Evolutionary conservation across 2,113 vertebrate genomes (phyloP).

Genomic region (Ammospiza nelsoni): DNA sequence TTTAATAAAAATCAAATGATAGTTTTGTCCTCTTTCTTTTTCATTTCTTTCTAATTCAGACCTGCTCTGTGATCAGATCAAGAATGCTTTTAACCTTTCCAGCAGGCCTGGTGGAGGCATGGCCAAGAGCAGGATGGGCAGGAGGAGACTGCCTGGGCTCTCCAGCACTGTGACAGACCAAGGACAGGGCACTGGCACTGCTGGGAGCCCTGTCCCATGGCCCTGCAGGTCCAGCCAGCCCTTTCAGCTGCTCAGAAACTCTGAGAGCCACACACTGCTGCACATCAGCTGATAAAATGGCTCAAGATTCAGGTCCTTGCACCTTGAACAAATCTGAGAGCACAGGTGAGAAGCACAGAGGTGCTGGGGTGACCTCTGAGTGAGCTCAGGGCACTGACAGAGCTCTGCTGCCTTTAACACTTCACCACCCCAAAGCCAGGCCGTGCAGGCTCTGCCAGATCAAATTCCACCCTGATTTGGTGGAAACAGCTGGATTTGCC

Average conservation of each 20-base stretch:
- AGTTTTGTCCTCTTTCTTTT: background rate
- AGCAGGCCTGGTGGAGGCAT: background rate
- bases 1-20: background rate
- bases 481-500: slow-evolving; percentile 7
- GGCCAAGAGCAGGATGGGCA: background rate
- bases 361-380: background rate
- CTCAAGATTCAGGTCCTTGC: background rate
- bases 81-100: background rate
- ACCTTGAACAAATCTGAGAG: background rate
- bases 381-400: background rate
- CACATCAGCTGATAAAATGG: fast-evolving
- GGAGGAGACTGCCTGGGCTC: background rate
- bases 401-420: background rate
- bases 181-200: background rate
- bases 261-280: fast-evolving
- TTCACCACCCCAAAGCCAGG: background rate
- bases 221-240: background rate
- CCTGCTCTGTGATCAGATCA: background rate
- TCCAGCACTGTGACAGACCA: fast-evolving
- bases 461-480: background rate
- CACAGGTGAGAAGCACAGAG: fast-evolving
- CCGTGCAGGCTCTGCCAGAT: background rate
- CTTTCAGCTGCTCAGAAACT: fast-evolving
- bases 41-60: slow-evolving; percentile 6
- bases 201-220: background rate